Base-by-base conservation (phyloP, 2,888 invertebrate genomes). In the Pteria penguin region DNA sequence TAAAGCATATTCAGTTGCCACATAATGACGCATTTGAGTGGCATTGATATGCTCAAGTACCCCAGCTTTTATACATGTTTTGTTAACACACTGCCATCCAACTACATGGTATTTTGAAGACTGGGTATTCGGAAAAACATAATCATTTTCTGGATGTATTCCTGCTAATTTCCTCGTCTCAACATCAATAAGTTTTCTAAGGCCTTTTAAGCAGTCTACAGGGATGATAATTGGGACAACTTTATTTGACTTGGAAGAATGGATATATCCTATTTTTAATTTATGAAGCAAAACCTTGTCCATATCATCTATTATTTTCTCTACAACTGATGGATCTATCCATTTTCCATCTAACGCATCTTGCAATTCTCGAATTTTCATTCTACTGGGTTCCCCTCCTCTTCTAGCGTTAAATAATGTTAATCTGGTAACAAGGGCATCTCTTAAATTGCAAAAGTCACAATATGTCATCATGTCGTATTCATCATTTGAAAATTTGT, bases 391-490 rank as follows among this genome's bases (percentile, higher is more conserved):
- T 61, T 81, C 74, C 18, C 81, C 81, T 32, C 77, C 81, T 36
- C 79, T 66, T 52, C 75, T 60, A 2, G 75, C 81, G 71, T 81
- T 81, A 62, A 79, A 79, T 26, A 79, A n/a, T 14, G 78, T 76
- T 8, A 81, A 55, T 54, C 77, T 27, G 22, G 60, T 63, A 31
- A 73, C 75, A 24, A 82, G 32, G 14, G 55, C 32, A 54, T 82
- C 70, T 11, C 74, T 54, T 14, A 82, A 63, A n/a, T 26, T 32
- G 14, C 69, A 57, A 65, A 54, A 81, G 4, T 75, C 72, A 18
- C 36, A 24, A 4, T n/a, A 33, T 4, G 27, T 70, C 57, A 75
- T 32, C n/a, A 75, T 55, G 18, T 29, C 54, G 55, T 57, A 78
- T 31, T 58, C 55, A 54, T 67, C 63, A 4, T 57, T 63, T 22